These are phyloP conservation scores for Okapia johnstoni DNA, from an alignment of 2,113 vertebrate genomes.

Conservation along the genomic window DNA sequence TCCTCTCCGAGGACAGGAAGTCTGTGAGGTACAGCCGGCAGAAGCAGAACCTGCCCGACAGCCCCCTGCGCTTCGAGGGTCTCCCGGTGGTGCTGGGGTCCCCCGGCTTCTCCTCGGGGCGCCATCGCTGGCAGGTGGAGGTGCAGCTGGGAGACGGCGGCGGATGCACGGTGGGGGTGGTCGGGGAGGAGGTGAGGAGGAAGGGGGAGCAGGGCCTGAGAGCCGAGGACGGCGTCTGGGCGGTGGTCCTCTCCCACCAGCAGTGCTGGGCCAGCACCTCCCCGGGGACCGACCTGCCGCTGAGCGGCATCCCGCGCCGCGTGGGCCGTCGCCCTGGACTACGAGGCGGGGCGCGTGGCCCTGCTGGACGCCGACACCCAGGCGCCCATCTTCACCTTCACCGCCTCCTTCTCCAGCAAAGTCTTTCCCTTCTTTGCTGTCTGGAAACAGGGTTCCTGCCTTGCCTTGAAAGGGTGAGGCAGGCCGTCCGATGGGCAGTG, in stretches of 20 bases:
- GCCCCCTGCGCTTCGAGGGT: slow-evolving; percentile 69
- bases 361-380: background rate
- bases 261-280: slow-evolving; percentile 2
- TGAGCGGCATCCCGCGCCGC: background rate
- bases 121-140: slow-evolving; percentile 78
- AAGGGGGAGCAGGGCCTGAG: background rate
- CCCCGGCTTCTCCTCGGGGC: slow-evolving; percentile 73
- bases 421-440: slow-evolving; percentile 21
- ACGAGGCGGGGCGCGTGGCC: background rate
- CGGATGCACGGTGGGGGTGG: slow-evolving; percentile 35
- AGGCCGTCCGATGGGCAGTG: background rate
- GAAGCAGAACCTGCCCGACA: slow-evolving; percentile 61
- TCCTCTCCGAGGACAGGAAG: slow-evolving; percentile 74
- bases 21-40: slow-evolving; percentile 57
- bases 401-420: background rate
- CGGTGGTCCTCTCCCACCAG: background rate
- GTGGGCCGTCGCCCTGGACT: background rate
- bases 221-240: slow-evolving; percentile 19
- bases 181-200: background rate
- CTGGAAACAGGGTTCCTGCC: slow-evolving; percentile 3
- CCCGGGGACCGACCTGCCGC: background rate
- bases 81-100: slow-evolving; percentile 73
- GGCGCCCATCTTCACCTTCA: slow-evolving; percentile 7
- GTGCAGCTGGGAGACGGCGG: slow-evolving; percentile 69
- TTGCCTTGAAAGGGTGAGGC: background rate